Evolutionary conservation across 1,140 invertebrate genomes (phyloP), one percentile per base, ranked within the genome.

Genomic region (Theocolax elegans): DNA sequence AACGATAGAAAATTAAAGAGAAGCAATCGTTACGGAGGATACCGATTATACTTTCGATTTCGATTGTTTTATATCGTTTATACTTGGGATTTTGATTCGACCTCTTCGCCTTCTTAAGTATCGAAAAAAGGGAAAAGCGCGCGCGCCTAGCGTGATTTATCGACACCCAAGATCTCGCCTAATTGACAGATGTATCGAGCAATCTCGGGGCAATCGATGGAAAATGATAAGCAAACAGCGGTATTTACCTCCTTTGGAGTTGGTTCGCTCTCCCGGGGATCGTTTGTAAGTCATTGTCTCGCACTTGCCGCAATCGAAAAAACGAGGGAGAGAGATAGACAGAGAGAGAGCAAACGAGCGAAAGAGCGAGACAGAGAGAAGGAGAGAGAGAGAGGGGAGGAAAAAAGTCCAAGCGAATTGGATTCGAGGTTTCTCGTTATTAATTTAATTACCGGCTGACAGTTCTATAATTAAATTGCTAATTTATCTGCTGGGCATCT

Each of bases 381-480:
- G 10, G 10, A 35, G 31, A 35, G 31, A 35, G 31, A 35, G 31
- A 35, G 31, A 35, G 31, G 10, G 31, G 10, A 10, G 31, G 31
- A 35, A 10, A 35, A 35, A 38, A 42, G 46, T 49, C 17, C 79
- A 75, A 79, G 78, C 79, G 77, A 73, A 81, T 82, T 82, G 79
- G 79, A 80, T 82, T 79, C 76, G 80, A 79, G 81, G 78, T 81
- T 82, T 82, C 82, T 84, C 80, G 81, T 84, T 85, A 85, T 85
- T 85, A 84, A 84, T 85, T 85, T 85, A 84, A 84, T 85, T 83
- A 84, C 77, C 77, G 76, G 75, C 78, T 81, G 83, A 85, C 83
- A 85, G 83, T 84, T 85, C 81, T 81, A 83, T 85, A 85, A 85
- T 85, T 85, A 84, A 84, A 84, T 84, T 84, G 82, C 83, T 83